Base-by-base conservation (phyloP, 1,140 invertebrate genomes). In the Pararge aegeria region DNA sequence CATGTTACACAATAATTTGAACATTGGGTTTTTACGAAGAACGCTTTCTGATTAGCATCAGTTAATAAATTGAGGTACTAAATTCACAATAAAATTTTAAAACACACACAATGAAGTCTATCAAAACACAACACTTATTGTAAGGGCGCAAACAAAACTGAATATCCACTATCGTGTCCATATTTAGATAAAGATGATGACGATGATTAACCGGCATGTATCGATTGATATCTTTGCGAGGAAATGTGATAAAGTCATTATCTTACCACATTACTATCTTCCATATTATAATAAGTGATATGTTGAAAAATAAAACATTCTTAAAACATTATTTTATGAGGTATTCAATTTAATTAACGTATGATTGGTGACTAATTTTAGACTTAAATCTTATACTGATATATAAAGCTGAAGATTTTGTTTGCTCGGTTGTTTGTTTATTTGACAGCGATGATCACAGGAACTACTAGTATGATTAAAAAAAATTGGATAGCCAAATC, bases 151-250 rank as follows among this genome's bases (percentile, higher is more conserved):
- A 46, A 46, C 42, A 46, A 20, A 46, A 46, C 42, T 46, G 42
- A 20, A 16, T 46, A 10, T 46, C 42, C 19, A 46, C 19, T 46
- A 46, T 46, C 42, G 6, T 20, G 16, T 16, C 18, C 19, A 20
- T 46, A 20, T 46, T 46, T 20, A 46, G 42, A 46, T 46, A 46
- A n/a, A 20, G 42, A 20, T 46, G 42, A 74, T 77, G 70, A 73
- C 68, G 72, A 83, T 75, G 70, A 75, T 67, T 73, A 70, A 72
- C 57, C 52, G 56, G 34, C 58, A 82, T 82, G 66, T 74, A 71
- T 73, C 48, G 71, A 82, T 77, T 75, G 40, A 70, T 86, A 86
- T 83, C 78, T 75, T 77, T 70, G 73, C 62, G 53, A 71, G 73
- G 73, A 83, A 83, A 76, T 77, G 30, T 46, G 48, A 62, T 62